A percentile compares a stretch with the other conserved stretches of the same genome.
These are phyloP conservation scores for Nemurella pictetii DNA, from an alignment of 2,888 invertebrate genomes.

Conservation along the genomic window DNA sequence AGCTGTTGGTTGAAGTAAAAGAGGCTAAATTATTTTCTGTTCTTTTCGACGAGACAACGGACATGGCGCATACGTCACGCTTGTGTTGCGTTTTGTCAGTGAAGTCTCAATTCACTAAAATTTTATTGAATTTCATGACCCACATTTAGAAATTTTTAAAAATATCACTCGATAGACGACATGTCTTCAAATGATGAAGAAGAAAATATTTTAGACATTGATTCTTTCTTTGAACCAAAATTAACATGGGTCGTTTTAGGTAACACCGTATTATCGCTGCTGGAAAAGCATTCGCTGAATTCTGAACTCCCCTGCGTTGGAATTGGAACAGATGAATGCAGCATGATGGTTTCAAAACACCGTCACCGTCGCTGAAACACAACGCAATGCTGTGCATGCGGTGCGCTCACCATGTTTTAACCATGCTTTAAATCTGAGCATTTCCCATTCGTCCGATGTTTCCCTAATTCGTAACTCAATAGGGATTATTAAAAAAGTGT, in stretches of 20 bases:
- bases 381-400: not conserved
- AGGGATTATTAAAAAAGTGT: no score
- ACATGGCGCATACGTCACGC: conserved; percentile 38
- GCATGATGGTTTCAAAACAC: conserved; percentile 45
- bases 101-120: conserved; percentile 35
- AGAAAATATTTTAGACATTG: not conserved
- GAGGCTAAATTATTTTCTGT: conserved; percentile 31
- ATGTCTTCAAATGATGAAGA: not conserved
- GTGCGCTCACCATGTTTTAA: not conserved
- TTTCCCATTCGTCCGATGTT: no score
- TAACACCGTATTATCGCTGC: not conserved
- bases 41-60: conserved; percentile 41
- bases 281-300: not conserved
- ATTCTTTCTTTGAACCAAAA: not conserved
- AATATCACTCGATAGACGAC: not conserved
- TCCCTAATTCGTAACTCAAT: no score
- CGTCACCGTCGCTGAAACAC: not conserved
- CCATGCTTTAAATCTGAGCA: conserved; percentile 2
- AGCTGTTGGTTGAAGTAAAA: conserved; percentile 8
- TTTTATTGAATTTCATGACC: not conserved
- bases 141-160: not conserved
- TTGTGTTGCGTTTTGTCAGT: conserved; percentile 37
- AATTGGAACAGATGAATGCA: conserved; percentile 47
- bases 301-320: conserved; percentile 41
- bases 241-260: conserved; percentile 19